Base-by-base conservation (phyloP, 2,888 invertebrate genomes). In the Eupithecia inturbata region DNA sequence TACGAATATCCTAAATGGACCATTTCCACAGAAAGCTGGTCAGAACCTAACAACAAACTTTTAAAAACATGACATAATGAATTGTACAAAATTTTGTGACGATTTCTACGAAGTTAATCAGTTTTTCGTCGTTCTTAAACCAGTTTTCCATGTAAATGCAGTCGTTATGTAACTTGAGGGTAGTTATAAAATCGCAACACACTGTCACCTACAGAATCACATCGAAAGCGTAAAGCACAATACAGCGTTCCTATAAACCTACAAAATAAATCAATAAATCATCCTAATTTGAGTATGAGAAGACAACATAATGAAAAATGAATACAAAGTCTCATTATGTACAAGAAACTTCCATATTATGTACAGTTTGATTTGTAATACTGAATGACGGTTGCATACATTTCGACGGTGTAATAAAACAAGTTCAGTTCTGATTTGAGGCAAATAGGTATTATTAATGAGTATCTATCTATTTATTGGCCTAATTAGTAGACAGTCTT, bases 281-380 rank as follows among this genome's bases (percentile, higher is more conserved):
- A 72, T 73, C 72, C 68, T 72, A 69, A 73, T 71, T 72, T 49
- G 78, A 80, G 72, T 79, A 80, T 77, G 81, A 82, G 82, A 83
- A 82, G 64, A 75, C 82, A 86, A 83, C 83, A 83, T 82, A 84
- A 79, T 80, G 82, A 82, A 82, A 82, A 85, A 79, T 73, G 84
- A 83, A 84, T 85, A 88, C 85, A 86, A 86, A 87, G 81, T 85
- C 82, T 85, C 85, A 83, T 83, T 88, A 89, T 88, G 85, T 89
- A 88, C 88, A 88, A 83, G 85, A 81, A 81, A 82, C 82, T 83
- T 82, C 79, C 82, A 84, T 80, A 71, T 81, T 87, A 89, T 89
- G 85, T 88, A 88, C 89, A 87, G 76, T 77, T 83, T 83, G 73
- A 80, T 77, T 78, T 72, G 75, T 81, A 83, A 80, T 79, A 80